phyloP scores from a whole-genome alignment of 2,888 invertebrate species.

The Entomobrya proxima region DNA sequence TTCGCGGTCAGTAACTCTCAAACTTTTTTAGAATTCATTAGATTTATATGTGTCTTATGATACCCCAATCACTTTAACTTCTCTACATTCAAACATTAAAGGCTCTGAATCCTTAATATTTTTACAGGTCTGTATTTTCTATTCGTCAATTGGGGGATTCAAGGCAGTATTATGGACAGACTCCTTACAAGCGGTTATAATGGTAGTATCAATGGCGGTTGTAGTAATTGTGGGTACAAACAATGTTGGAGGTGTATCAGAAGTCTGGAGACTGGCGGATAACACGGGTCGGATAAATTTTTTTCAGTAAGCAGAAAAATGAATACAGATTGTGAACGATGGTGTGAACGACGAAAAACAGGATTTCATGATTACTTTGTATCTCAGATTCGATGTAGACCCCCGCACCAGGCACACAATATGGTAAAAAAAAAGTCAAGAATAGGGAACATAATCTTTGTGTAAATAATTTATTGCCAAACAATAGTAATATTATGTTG shows the following conservation, averaged over 20 bases:
- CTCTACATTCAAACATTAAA: no score
- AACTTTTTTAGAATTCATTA: no score
- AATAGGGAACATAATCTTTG: no score
- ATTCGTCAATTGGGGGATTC: constrained; percentile 73
- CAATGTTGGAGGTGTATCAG: constrained; percentile 68
- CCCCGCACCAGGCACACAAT: constrained; percentile 73
- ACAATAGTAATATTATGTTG: no score
- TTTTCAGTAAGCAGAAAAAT: constrained; percentile 56
- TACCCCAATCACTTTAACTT: no score
- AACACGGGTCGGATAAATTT: constrained; percentile 67
- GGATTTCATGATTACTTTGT: not conserved
- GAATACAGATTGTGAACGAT: not conserved
- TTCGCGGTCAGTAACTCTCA: no score
- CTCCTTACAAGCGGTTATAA: constrained; percentile 70
- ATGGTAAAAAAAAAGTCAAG: no score
- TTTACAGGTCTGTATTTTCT: constrained; percentile 75
- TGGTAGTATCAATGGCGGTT: constrained; percentile 67
- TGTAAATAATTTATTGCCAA: no score
- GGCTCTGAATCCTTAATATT: no score
- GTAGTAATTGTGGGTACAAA: constrained; percentile 66
- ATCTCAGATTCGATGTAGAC: constrained; percentile 71
- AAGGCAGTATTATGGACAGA: constrained; percentile 73
- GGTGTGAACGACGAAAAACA: not conserved
- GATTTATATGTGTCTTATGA: no score
- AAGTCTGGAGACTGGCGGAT: constrained; percentile 68